Evolutionary conservation across 2,113 vertebrate species (phyloP).

Genomic region (Lagopus leucura): DNA sequence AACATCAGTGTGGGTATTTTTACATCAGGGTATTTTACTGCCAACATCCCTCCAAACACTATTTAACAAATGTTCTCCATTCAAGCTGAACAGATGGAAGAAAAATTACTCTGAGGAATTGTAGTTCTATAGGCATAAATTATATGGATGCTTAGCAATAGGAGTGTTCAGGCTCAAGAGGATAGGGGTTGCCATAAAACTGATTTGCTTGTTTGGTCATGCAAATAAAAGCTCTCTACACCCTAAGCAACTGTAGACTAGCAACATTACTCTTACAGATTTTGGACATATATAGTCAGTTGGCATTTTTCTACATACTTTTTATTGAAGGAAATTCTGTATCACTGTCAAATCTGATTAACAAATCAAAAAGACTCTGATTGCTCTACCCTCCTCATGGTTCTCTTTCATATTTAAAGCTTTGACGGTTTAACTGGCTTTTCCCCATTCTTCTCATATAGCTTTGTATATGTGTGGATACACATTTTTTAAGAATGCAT

Average conservation of each 20-base stretch:
- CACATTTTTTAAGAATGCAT: background rate
- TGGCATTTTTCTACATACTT: background rate
- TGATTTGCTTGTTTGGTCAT: background rate
- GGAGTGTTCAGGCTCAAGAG: background rate
- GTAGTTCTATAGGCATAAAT: conserved; percentile 25
- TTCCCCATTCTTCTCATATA: background rate
- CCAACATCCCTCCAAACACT: background rate
- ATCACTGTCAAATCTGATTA: background rate
- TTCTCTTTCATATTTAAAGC: background rate
- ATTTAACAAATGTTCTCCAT: conserved; percentile 36
- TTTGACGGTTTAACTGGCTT: background rate
- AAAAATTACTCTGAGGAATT: conserved; percentile 26
- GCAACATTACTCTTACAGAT: background rate
- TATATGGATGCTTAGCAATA: conserved; percentile 34
- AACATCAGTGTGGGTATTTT: background rate
- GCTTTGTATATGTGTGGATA: too few species aligned
- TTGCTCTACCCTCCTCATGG: background rate
- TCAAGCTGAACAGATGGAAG: conserved; percentile 58
- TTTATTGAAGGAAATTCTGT: background rate
- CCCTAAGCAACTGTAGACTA: background rate
- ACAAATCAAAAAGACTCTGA: background rate
- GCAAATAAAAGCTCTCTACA: background rate
- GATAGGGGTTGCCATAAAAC: background rate
- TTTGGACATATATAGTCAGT: background rate
- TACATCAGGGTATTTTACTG: background rate